Evolutionary conservation across 1,140 invertebrate genomes (phyloP), one percentile per base, ranked within the genome.

Genomic region (Chelonus insularis): DNA sequence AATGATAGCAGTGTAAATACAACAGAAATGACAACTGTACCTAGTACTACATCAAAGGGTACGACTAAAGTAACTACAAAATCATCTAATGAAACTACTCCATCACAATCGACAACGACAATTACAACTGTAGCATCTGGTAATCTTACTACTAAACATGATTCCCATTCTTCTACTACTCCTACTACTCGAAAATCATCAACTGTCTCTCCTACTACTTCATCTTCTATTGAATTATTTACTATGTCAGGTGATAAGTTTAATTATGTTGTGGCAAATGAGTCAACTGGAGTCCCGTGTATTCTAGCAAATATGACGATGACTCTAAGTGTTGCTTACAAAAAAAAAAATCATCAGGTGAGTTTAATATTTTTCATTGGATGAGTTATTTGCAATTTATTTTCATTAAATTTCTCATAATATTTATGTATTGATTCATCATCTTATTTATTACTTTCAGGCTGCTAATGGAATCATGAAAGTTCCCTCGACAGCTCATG

Each of bases 261-360:
- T 12, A 51, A 59, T 52, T 70, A 39, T 34, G 8, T 61, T 2
- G 23, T 70, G 2, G 41, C 18, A 16, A 14, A 65, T 32, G 21
- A 55, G 8, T 25, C 6, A 1, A 47, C 14, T 0, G 34, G 39
- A 1, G 12, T 36, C 2, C 52, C 63, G 5, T 74, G 72, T 18
- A 66, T 62, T 1, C 47, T 70, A 2, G 39, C 62, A 0, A 67
- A 64, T 1, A 69, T 72, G 64, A 2, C 7, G 1, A 64, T 74
- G 1, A 54, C 1, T 1, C 5, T 74, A 0, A 43, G 1, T 6
- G 36, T 67, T 1, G 9, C 34, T 1, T 65, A 68, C 11, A 23
- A n/a, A 14, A 67, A 37, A 6, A 41, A 8, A 0, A 16, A 65
- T 0, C 8, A 60, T 0, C 43, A 34, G 47, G 68, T 67, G 59